Evolutionary conservation across 2,888 invertebrate species (phyloP).

Genomic region (Cataglyphis albicans): DNA sequence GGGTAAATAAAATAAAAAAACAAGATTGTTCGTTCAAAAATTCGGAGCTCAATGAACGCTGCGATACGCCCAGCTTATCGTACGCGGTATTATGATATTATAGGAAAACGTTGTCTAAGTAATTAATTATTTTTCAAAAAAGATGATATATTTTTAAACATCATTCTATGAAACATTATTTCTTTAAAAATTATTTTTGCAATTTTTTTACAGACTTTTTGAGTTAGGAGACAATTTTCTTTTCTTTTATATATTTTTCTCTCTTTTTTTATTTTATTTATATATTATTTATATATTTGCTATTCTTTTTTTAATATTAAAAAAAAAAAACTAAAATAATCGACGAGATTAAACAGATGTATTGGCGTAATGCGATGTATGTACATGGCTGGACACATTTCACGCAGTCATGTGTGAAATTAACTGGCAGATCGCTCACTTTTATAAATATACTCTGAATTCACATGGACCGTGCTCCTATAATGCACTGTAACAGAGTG

Average conservation of each 20-base stretch:
- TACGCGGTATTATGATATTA: not conserved
- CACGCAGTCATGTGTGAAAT: not conserved
- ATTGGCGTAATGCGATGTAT: not conserved
- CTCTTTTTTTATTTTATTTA: not conserved
- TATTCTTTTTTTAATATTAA: not conserved
- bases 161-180: too few species aligned
- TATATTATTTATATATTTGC: not conserved
- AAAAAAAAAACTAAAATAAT: not conserved
- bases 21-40: conserved; percentile 59
- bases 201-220: too few species aligned
- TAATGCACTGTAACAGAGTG: conserved; percentile 5
- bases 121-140: not conserved
- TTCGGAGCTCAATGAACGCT: conserved; percentile 66
- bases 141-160: not conserved
- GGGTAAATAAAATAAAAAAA: conserved; percentile 39
- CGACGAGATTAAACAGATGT: not conserved
- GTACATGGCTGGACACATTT: too few species aligned
- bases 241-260: not conserved
- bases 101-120: not conserved
- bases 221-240: too few species aligned
- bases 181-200: too few species aligned
- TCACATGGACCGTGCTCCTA: not conserved
- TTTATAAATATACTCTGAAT: not conserved
- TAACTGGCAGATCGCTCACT: not conserved
- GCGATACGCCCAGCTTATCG: conserved; percentile 15